Evolutionary conservation across 2,888 invertebrate species (phyloP).

Genomic region (Athripsodes cinereus): DNA sequence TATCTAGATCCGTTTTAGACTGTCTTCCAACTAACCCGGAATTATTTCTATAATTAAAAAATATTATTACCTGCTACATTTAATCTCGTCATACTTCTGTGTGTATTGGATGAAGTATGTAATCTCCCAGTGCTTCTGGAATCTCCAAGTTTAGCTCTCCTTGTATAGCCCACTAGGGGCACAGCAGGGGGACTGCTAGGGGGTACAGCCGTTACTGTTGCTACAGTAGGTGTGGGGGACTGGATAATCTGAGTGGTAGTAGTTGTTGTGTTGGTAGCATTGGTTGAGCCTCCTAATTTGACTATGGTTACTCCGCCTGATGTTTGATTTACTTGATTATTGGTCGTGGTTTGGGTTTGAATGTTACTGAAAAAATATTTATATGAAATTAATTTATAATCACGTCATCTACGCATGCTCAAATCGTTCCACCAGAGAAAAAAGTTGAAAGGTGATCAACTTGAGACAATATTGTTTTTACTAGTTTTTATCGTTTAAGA

Average conservation of each 20-base stretch:
- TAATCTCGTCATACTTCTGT: slow-evolving; percentile 72
- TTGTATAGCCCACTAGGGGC: slow-evolving; percentile 44
- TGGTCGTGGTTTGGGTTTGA: slow-evolving; percentile 27
- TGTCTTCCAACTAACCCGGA: no score
- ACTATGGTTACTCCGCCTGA: slow-evolving; percentile 75
- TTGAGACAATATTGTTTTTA: no score
- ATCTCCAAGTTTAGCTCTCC: slow-evolving; percentile 64
- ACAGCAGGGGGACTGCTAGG: slow-evolving; percentile 22
- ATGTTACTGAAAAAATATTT: slow-evolving; percentile 22
- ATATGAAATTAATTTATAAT: no score
- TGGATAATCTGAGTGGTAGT: slow-evolving; percentile 25
- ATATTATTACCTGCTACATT: slow-evolving; percentile 55
- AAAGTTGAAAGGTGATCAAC: no score
- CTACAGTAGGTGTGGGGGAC: slow-evolving; percentile 16
- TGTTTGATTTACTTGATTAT: slow-evolving; percentile 61
- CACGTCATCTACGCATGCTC: no score
- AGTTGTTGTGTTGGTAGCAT: slow-evolving; percentile 21
- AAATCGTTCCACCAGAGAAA: no score
- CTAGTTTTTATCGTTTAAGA: no score
- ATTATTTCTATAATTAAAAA: no score
- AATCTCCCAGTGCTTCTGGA: slow-evolving; percentile 69
- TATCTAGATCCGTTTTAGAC: no score
- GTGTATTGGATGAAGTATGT: slow-evolving; percentile 65
- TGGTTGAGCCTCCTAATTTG: slow-evolving; percentile 55
- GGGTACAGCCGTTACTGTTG: slow-evolving; percentile 28